phyloP scores from a whole-genome alignment of 2,797 vertebrate genomes.

The Malacoctenus gilli region DNA sequence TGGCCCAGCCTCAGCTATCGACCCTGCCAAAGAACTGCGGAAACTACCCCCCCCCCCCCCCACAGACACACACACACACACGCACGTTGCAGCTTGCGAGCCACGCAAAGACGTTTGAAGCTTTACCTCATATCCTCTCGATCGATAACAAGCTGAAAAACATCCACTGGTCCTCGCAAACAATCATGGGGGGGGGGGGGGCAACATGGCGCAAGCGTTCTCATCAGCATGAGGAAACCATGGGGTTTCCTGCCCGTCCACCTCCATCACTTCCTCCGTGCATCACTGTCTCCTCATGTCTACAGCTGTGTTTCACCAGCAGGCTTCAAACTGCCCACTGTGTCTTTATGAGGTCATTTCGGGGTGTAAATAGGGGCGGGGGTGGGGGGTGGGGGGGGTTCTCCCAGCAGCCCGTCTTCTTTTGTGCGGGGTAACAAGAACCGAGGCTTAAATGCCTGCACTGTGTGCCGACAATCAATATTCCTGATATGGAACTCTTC shows the following conservation, averaged over 20 bases:
- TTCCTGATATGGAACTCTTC: slow-evolving; percentile 22
- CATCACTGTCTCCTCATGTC: slow-evolving; percentile 64
- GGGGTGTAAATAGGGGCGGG: slow-evolving; percentile 11
- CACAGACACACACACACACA: slow-evolving; percentile 30
- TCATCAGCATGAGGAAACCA: slow-evolving; percentile 48
- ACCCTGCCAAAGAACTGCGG: slow-evolving; percentile 25
- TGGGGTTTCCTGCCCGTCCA: slow-evolving; percentile 45
- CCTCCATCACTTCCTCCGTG: slow-evolving; percentile 58
- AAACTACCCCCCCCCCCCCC: slow-evolving; percentile 11
- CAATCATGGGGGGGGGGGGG: slow-evolving; percentile 55
- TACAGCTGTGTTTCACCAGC: slow-evolving; percentile 29
- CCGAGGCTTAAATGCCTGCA: slow-evolving; percentile 15
- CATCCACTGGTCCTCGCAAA: slow-evolving; percentile 55
- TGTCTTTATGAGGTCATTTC: slow-evolving; percentile 41
- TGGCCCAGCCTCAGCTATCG: slow-evolving; percentile 12
- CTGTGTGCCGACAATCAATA: slow-evolving; percentile 27
- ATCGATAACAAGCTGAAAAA: slow-evolving; percentile 69
- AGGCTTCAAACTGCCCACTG: slow-evolving; percentile 26
- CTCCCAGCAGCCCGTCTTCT: slow-evolving; percentile 27
- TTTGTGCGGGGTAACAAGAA: slow-evolving; percentile 18
- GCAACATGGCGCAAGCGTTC: slow-evolving; percentile 34
- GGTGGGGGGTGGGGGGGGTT: slow-evolving; percentile 16
- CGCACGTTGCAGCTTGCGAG: slow-evolving; percentile 22
- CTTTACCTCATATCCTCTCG: slow-evolving; percentile 35
- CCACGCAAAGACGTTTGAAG: slow-evolving; percentile 13